Evolutionary conservation across 2,113 vertebrate species (phyloP), one percentile per base, ranked within the genome.

Genomic region (Cyanoliseus patagonus): DNA sequence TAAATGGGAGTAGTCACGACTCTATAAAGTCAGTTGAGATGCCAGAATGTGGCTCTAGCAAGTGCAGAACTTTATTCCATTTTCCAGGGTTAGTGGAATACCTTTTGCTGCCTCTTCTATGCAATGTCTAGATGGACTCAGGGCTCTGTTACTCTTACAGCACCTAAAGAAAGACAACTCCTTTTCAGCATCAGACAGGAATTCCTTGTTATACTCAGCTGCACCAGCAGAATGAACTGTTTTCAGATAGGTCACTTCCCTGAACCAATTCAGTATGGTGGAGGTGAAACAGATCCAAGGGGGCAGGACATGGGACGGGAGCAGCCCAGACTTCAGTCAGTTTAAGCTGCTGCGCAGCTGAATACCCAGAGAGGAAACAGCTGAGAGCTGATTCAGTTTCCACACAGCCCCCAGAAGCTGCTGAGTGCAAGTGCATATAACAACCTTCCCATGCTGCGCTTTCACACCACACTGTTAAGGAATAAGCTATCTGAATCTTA

Each of bases 101-200:
- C 24, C 44, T 76, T 68, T 41, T 74, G 44, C 33, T 11, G 12
- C 3, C 23, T 59, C 20, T 42, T 78, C 61, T 41, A 1, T 11
- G 8, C 31, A 53, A 18, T 16, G 30, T 1, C 37, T 7, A 27
- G 35, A 57, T 0, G 1, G 35, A 17, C 64, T 23, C 11, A 42
- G 41, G 33, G 11, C 18, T 53, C 10, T 8, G 17, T 49, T 61
- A 41, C 51, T 68, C 61, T 24, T 10, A 44, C 17, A 51, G 35
- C 5, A 9, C 39, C 63, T 53, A 47, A 59, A 80, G 37, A 73
- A 37, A 73, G 13, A 33, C 52, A 62, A 49, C 13, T n/a, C 37
- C 14, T 44, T 30, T 28, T 20, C n/a, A 62, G 41, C 35, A 46
- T 11, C 6, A 3, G 52, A 30, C 52, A 57, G 24, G 33, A 86